A percentile compares a stretch with the other conserved stretches of the same genome.
Conservation (phyloP, 2,888 invertebrate genomes). For the Drosophila infuscata region DNA sequence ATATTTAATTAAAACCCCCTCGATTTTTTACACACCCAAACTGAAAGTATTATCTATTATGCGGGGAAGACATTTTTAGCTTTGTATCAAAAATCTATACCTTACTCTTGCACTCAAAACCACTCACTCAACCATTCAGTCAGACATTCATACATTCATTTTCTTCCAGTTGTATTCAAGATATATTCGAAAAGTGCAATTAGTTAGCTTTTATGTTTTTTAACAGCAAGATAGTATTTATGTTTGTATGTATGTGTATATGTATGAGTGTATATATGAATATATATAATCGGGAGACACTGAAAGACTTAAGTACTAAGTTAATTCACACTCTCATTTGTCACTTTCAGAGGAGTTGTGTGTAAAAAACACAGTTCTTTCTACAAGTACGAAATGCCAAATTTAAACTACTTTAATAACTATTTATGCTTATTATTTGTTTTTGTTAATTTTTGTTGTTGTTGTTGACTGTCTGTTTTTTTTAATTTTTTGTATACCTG, state of each 20-base stretch:
- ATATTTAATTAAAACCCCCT: conserved; percentile 6
- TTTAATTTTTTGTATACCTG: conserved; percentile 63
- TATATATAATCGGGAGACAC: conserved; percentile 2
- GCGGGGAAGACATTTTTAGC: conserved; percentile 59
- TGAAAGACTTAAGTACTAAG: conserved; percentile 1
- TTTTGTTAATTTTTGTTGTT: conserved; percentile 5
- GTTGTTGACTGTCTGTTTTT: conserved; percentile 47
- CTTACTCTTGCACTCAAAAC: not conserved
- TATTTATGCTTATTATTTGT: conserved; percentile 20
- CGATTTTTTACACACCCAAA: conserved; percentile 19
- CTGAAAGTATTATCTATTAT: conserved; percentile 41
- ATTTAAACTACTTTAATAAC: conserved; percentile 48
- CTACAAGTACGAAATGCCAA: conserved; percentile 52
- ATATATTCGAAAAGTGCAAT: conserved; percentile 38
- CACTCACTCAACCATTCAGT: not conserved
- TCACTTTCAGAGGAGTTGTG: conserved; percentile 20
- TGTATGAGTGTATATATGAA: conserved; percentile 14
- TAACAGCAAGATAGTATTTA: conserved; percentile 42
- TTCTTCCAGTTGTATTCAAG: conserved; percentile 13
- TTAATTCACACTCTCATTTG: conserved; percentile 31
- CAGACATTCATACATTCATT: not conserved
- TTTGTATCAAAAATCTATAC: conserved; percentile 52
- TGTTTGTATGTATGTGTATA: conserved; percentile 9
- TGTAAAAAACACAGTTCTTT: conserved; percentile 30
- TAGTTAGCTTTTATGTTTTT: conserved; percentile 25